Base-by-base conservation (phyloP, 2,888 invertebrate genomes). In the Aleiodes testaceus region DNA sequence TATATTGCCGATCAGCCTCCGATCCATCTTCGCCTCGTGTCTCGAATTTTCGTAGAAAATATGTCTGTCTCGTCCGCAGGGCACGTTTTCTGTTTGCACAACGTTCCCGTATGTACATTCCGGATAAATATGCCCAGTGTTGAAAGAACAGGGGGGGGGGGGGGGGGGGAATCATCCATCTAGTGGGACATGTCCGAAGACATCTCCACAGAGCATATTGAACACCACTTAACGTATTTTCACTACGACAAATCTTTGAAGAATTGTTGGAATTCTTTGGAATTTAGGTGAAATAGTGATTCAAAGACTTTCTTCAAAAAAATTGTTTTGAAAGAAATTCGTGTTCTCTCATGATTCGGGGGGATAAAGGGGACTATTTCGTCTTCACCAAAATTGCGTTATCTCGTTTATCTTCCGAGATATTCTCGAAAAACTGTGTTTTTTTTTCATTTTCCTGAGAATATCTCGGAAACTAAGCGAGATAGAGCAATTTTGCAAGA, bases 1-100 rank as follows among this genome's bases (percentile, higher is more conserved):
- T 73, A 59, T 68, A 68, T 71, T 63, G 22, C 53, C 73, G 71
- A 67, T 73, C 52, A 73, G 67, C 71, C 45, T 6, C 18, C 64
- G 49, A 73, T 73, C 73, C 44, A 61, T 73, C 73, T 71, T 70
- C 47, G 30, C 55, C 50, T 50, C 16, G 14, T 53, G 53, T 53
- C 26, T 26, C 55, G 55, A 30, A 14, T 55, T 55, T 30, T 30
- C 36, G 14, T 14, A 36, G 36, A 36, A 36, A 36, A 36, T 6
- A 30, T 1, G 3, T 26, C 1, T 4, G 55, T 14, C 22, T 55
- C 55, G 36, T 16, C 55, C n/a, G n/a, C 16, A 2, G n/a, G 55
- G 14, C 36, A 36, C 36, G 9, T 55, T 26, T 26, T 55, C 14
- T 55, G 55, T 55, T 55, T 55, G n/a, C 55, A n/a, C 55, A 55